Conservation (phyloP, 2,113 vertebrate species). For the Enhydra lutris region DNA sequence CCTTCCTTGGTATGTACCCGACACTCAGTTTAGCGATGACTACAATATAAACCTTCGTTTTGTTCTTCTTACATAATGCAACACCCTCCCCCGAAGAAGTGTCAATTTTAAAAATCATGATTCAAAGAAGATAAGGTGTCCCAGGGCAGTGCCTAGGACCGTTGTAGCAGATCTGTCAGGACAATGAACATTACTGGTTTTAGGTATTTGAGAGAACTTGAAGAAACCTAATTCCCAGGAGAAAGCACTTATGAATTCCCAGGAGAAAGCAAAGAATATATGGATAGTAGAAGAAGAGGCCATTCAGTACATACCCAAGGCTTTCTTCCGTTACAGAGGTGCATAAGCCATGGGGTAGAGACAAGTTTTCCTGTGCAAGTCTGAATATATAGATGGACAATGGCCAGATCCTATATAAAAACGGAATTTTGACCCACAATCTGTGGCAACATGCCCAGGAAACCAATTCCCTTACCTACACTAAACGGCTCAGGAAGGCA, state of each 20-base stretch:
- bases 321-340: neutral
- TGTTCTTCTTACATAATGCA: slow-evolving; percentile 27
- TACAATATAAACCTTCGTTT: neutral
- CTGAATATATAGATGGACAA: neutral
- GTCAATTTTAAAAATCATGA: neutral
- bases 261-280: neutral
- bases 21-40: neutral
- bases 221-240: neutral
- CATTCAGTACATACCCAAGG: neutral
- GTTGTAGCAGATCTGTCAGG: neutral
- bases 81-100: neutral
- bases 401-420: neutral
- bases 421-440: neutral
- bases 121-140: neutral
- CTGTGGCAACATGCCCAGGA: neutral
- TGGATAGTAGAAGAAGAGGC: neutral
- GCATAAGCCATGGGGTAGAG: neutral
- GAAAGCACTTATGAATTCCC: neutral
- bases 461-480: neutral
- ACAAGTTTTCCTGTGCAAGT: neutral
- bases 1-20: neutral
- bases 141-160: neutral
- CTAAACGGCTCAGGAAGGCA: neutral
- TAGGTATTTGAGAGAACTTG: neutral
- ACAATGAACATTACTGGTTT: neutral